phyloP scores from a whole-genome alignment of 2,888 invertebrate species.

The Tetragnatha montana region DNA sequence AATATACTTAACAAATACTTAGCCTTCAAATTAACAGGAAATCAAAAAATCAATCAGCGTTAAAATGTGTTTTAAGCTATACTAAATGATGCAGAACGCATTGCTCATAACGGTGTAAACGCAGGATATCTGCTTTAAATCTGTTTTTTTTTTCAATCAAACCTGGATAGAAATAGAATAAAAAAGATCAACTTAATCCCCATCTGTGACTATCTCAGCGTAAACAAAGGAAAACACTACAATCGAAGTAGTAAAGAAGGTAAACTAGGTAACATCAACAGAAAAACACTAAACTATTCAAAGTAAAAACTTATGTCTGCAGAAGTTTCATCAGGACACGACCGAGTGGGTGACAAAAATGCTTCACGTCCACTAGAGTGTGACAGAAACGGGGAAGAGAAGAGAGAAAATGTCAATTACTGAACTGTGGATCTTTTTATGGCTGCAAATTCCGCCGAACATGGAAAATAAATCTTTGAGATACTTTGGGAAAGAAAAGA shows the following conservation, averaged over 20 bases:
- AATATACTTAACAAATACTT: no score
- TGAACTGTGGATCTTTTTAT: background rate
- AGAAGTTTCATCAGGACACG: background rate
- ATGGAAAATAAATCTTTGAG: background rate
- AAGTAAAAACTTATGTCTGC: background rate
- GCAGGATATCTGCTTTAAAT: no score
- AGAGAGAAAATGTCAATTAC: conserved; percentile 17
- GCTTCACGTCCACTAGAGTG: conserved; percentile 18
- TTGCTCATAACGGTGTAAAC: no score
- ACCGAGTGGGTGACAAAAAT: conserved; percentile 7
- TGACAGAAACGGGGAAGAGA: background rate
- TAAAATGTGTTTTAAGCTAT: no score
- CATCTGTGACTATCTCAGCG: background rate
- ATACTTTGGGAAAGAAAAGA: background rate
- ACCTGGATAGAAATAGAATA: background rate
- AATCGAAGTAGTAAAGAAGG: background rate
- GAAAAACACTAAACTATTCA: background rate
- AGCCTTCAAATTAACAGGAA: no score
- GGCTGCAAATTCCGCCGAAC: background rate
- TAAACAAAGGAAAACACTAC: background rate
- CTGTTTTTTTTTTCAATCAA: background rate
- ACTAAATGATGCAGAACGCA: no score
- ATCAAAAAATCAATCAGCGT: no score
- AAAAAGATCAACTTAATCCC: background rate
- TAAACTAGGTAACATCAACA: background rate